These are phyloP conservation scores for Eublepharis macularius DNA, from an alignment of 2,113 vertebrate species.

Conservation along the genomic window DNA sequence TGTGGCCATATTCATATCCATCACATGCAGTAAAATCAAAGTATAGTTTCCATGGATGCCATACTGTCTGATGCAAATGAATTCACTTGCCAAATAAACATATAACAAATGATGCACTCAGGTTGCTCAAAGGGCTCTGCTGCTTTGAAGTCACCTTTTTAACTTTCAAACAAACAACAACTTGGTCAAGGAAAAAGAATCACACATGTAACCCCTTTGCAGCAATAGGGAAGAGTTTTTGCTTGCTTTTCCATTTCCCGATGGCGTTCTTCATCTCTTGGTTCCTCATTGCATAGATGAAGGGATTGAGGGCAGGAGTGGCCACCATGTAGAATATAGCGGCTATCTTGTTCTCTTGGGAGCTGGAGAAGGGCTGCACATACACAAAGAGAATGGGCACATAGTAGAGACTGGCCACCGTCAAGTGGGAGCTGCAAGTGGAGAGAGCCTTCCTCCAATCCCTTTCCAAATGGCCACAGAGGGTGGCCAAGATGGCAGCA, in stretches of 20 bases:
- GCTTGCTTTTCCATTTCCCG: slow-evolving; percentile 15
- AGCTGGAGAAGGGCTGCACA: slow-evolving; percentile 42
- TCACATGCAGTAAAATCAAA: too few species aligned
- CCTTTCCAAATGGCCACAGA: slow-evolving; percentile 28
- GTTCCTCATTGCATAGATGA: slow-evolving; percentile 48
- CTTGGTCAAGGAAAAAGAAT: background rate
- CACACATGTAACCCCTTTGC: background rate
- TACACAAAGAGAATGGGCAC: slow-evolving; percentile 49
- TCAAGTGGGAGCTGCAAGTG: slow-evolving; percentile 43
- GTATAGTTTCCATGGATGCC: too few species aligned
- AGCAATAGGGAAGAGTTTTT: background rate
- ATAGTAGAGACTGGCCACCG: slow-evolving; percentile 40
- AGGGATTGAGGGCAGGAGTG: slow-evolving; percentile 38
- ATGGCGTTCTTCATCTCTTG: slow-evolving; percentile 44
- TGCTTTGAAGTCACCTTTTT: too few species aligned
- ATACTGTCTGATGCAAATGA: too few species aligned
- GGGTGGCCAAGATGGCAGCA: slow-evolving; percentile 30
- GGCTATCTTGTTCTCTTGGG: slow-evolving; percentile 50
- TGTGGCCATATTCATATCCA: too few species aligned
- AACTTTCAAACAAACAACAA: too few species aligned
- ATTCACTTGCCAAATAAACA: too few species aligned
- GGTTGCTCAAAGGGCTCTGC: too few species aligned
- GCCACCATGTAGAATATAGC: slow-evolving; percentile 46
- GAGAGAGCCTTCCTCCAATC: slow-evolving; percentile 40
- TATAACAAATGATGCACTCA: too few species aligned